Conservation (phyloP, 2,113 vertebrate species). For the Embiotoca jacksoni region DNA sequence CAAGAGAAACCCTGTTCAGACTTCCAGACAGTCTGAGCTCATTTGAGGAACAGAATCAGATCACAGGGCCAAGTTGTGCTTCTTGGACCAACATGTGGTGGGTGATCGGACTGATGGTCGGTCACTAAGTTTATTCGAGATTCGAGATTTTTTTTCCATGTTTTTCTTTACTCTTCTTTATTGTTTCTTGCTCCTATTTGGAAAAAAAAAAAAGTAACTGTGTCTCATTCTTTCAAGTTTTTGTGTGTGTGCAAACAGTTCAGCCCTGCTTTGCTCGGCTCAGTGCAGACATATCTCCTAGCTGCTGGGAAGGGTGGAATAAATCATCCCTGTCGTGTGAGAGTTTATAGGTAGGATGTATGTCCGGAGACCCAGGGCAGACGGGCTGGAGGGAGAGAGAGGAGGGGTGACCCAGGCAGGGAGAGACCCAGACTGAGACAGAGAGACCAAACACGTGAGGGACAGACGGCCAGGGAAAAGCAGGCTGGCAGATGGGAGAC, state of each 20-base stretch:
- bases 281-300: conserved; percentile 62
- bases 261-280: not conserved
- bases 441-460: conserved; percentile 28
- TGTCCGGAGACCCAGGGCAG: conserved; percentile 53
- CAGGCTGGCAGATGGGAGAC: conserved; percentile 58
- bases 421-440: conserved; percentile 9
- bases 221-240: not conserved
- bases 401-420: conserved; percentile 2
- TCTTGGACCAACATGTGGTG: conserved; percentile 19
- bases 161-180: not conserved
- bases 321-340: conserved; percentile 67
- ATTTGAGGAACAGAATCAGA: conserved; percentile 57
- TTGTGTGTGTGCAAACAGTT: not conserved
- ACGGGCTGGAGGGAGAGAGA: conserved; percentile 13
- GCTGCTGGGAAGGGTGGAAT: conserved; percentile 69
- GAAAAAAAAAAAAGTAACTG: not conserved
- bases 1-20: conserved; percentile 62
- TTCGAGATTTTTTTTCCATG: not conserved
- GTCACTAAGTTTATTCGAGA: not conserved
- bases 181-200: not conserved
- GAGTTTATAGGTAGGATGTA: conserved; percentile 70
- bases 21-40: conserved; percentile 59
- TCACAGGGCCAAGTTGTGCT: conserved; percentile 14
- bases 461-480: conserved; percentile 38
- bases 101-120: not conserved